Conservation (phyloP, 2,888 invertebrate species). For the Minunthozetes semirufus region DNA sequence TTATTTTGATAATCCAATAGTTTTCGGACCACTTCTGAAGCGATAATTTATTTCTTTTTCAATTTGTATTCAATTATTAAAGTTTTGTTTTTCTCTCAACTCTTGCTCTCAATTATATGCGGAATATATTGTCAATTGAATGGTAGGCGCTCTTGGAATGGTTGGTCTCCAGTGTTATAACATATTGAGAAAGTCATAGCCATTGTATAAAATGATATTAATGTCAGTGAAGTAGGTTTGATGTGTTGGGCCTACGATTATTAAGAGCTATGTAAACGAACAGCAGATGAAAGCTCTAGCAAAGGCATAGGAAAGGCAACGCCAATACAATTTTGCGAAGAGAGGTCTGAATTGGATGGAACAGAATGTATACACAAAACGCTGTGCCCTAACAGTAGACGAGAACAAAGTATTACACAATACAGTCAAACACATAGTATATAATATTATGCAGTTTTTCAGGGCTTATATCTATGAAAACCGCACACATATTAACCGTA, state of each 20-base stretch:
- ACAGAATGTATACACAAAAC: neutral
- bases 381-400: neutral
- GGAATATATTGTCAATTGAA: neutral
- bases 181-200: constrained; percentile 5
- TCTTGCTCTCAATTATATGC: neutral
- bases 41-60: neutral
- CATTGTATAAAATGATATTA: constrained; percentile 30
- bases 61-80: neutral
- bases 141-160: neutral
- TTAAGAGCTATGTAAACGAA: constrained; percentile 31
- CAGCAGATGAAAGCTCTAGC: neutral
- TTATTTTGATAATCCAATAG: too few species aligned
- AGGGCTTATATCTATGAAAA: neutral
- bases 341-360: neutral
- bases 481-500: constrained; percentile 24
- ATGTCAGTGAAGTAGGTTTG: constrained; percentile 29
- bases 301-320: neutral
- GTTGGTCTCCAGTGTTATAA: constrained; percentile 21
- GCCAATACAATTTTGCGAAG: constrained; percentile 21
- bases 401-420: constrained; percentile 10
- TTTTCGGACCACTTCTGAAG: too few species aligned
- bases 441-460: constrained; percentile 20
- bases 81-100: constrained; percentile 11
- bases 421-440: neutral
- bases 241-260: constrained; percentile 22